These are phyloP conservation scores for Balearica regulorum DNA, from an alignment of 2,797 vertebrate species.

Conservation along the genomic window DNA sequence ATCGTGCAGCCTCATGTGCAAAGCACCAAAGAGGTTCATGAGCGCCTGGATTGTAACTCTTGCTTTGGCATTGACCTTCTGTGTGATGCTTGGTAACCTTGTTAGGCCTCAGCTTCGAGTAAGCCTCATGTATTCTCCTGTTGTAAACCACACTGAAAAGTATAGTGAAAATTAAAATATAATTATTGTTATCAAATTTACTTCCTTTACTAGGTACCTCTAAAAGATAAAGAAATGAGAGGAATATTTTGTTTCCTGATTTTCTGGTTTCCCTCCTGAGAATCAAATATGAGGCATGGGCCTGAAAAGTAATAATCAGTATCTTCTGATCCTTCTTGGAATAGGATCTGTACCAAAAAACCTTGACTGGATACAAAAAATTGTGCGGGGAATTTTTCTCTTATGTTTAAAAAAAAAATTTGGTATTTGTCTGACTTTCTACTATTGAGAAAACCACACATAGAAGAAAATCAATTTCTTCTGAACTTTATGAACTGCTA, in stretches of 20 bases:
- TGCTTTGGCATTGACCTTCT: neutral
- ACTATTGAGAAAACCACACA: neutral
- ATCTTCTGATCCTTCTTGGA: neutral
- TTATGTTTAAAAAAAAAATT: neutral
- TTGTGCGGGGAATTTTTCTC: neutral
- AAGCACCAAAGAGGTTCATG: neutral
- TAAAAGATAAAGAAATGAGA: neutral
- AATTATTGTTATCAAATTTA: neutral
- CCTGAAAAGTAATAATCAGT: neutral
- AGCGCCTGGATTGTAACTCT: neutral
- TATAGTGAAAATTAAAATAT: neutral
- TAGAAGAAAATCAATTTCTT: neutral
- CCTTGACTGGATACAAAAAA: neutral
- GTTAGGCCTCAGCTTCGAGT: neutral
- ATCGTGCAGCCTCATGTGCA: accelerated
- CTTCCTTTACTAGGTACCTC: neutral
- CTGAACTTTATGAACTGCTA: neutral
- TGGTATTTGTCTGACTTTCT: neutral
- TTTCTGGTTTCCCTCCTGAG: neutral
- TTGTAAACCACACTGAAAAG: neutral
- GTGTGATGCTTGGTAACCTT: neutral
- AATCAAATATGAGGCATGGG: neutral
- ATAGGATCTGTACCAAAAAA: neutral
- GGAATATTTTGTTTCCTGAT: neutral
- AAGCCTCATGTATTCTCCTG: neutral